These are phyloP conservation scores for Aricia artaxerxes DNA, from an alignment of 2,888 invertebrate genomes.

Conservation along the genomic window DNA sequence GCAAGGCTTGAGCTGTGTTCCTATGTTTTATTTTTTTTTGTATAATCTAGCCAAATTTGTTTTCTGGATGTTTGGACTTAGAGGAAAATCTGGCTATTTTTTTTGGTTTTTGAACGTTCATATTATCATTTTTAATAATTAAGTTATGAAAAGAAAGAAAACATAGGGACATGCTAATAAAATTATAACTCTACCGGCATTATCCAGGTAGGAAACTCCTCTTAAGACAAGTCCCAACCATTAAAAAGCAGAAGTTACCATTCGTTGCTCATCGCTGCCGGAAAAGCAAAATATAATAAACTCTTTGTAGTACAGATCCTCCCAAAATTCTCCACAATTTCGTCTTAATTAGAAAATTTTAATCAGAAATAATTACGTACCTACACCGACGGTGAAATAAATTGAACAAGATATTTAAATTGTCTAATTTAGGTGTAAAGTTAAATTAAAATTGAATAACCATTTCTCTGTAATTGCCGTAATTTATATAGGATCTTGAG, in stretches of 20 bases:
- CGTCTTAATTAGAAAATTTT: slow-evolving; percentile 18
- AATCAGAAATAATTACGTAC: slow-evolving; percentile 15
- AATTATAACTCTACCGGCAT: too few species aligned
- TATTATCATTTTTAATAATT: too few species aligned
- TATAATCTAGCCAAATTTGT: too few species aligned
- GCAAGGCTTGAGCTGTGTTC: too few species aligned
- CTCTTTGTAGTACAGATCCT: not conserved
- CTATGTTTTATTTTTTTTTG: too few species aligned
- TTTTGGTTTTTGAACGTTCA: too few species aligned
- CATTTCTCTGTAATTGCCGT: slow-evolving; percentile 39
- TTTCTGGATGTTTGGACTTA: too few species aligned
- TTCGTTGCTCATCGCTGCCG: not conserved
- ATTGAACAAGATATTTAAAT: slow-evolving; percentile 23
- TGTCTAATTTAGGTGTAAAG: slow-evolving; percentile 35
- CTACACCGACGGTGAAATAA: not conserved
- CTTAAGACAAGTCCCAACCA: too few species aligned
- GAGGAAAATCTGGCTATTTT: too few species aligned
- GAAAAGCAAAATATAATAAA: not conserved
- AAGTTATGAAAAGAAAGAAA: too few species aligned
- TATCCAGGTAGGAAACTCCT: too few species aligned
- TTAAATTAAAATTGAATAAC: slow-evolving; percentile 38
- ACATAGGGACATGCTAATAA: too few species aligned
- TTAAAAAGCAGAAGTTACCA: not conserved
- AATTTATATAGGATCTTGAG: slow-evolving; percentile 36
- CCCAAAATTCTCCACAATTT: slow-evolving; percentile 13